Base-by-base conservation (phyloP, 2,113 vertebrate species). In the Sclerurus mexicanus region DNA sequence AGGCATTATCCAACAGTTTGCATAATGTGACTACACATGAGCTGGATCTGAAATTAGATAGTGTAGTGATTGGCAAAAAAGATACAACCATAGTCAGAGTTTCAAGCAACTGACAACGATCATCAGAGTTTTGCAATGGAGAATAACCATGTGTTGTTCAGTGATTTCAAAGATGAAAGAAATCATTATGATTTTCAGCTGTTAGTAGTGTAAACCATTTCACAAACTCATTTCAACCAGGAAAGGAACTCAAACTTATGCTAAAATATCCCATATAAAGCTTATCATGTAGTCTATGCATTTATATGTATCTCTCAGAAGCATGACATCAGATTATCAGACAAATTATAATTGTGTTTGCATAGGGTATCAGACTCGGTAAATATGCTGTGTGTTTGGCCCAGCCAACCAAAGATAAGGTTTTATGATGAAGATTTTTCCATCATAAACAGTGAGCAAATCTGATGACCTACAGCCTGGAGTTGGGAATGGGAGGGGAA, bases 81-180 rank as follows among this genome's bases (percentile, higher is more conserved):
- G 63, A 84, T 28, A 50, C 9, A 84, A 19, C 14, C 31, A 30
- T 15, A 73, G 69, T 69, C 84, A 92, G 85, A 84, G 22, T 86
- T 84, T 93, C 30, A 7, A 93, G 83, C 21, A 85, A 88, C 50
- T 90, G 90, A 92, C 59, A 80, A 78, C 83, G 85, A 71, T 33
- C 39, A 59, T 96, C 59, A 84, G 66, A 85, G 50, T 93, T 94
- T 90, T 90, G 85, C 72, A 92, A 49, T 9, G 74, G 31, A 88
- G 42, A 95, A 73, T 18, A 81, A 64, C 71, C 82, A 81, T 81
- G 64, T 86, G 90, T 68, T 92, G 77, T 84, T 71, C 72, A 60
- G 72, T 52, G 75, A 85, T 88, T 75, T 84, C 76, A 92, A 85
- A 93, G 87, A 95, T 90, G 35, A 96, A 97, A 96, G 75, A 90